A percentile compares a stretch with the other conserved stretches of the same genome.
Conservation (phyloP, 1,140 invertebrate species). For the Drosophila guanche region DNA sequence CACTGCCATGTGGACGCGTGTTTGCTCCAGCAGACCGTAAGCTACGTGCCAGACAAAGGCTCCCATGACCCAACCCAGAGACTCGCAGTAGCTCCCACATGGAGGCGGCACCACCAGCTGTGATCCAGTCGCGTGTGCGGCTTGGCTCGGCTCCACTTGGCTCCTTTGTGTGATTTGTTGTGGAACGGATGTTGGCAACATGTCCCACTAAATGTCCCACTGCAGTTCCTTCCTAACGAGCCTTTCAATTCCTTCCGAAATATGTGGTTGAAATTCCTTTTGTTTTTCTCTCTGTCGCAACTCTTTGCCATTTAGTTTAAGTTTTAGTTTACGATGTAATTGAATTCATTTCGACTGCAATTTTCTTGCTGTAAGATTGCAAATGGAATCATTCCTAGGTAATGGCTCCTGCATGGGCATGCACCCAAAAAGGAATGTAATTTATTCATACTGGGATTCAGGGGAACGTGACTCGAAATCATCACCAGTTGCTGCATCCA, state of each 20-base stretch:
- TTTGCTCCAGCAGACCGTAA: constrained; percentile 66
- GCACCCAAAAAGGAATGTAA: constrained; percentile 17
- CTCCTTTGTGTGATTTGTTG: constrained; percentile 62
- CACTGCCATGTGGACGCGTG: constrained; percentile 46
- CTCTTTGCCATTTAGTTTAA: constrained; percentile 40
- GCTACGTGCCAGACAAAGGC: constrained; percentile 53
- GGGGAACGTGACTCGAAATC: constrained; percentile 36
- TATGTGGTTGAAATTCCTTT: constrained; percentile 24
- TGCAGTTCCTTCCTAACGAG: constrained; percentile 54
- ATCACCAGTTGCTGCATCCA: not conserved
- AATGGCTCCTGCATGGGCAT: constrained; percentile 17
- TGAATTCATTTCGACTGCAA: constrained; percentile 46
- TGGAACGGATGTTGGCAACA: constrained; percentile 69
- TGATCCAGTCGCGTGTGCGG: constrained; percentile 37
- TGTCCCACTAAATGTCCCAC: constrained; percentile 46
- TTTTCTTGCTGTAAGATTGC: constrained; percentile 13
- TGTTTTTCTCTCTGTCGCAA: constrained; percentile 9
- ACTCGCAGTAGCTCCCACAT: constrained; percentile 2
- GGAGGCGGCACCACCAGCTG: constrained; percentile 47
- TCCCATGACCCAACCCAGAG: not conserved
- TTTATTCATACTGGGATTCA: constrained; percentile 42
- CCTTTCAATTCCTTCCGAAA: constrained; percentile 27
- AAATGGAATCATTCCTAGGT: constrained; percentile 32
- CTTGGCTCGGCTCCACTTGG: constrained; percentile 5
- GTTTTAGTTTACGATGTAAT: constrained; percentile 20